phyloP scores from a whole-genome alignment of 2,113 vertebrate species.

The Alexandromys fortis region DNA sequence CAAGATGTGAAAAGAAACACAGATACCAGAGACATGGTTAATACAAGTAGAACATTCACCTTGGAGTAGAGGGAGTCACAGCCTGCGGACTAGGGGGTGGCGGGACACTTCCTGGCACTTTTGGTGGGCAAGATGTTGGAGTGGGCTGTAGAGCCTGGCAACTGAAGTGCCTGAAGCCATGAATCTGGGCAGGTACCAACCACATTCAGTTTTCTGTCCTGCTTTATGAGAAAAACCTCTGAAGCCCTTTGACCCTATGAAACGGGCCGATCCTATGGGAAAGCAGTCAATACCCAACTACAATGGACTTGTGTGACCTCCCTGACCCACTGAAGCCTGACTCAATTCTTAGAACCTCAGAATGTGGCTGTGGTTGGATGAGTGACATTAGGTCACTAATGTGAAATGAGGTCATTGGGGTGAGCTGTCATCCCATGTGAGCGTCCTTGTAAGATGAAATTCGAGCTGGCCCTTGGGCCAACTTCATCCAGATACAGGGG shows the following conservation, averaged over 20 bases:
- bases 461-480: not conserved
- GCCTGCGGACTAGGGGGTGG: rapidly evolving
- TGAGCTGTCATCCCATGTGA: not conserved
- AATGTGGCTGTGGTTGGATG: not conserved
- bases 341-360: not conserved
- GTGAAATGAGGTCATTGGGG: not conserved
- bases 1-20: not conserved
- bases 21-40: not conserved
- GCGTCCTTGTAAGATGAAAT: not conserved
- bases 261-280: not conserved
- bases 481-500: not conserved
- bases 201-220: not conserved
- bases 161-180: not conserved
- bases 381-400: too few relatives aligned
- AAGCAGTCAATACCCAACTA: not conserved
- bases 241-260: not conserved
- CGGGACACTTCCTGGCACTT: not conserved
- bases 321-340: not conserved
- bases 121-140: not conserved
- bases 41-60: not conserved
- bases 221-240: not conserved
- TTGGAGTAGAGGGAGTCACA: rapidly evolving
- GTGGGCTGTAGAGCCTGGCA: not conserved
- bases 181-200: not conserved
- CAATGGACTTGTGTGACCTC: not conserved